Evolutionary conservation across 2,888 invertebrate species (phyloP).

Genomic region (Drosophila prostipennis): DNA sequence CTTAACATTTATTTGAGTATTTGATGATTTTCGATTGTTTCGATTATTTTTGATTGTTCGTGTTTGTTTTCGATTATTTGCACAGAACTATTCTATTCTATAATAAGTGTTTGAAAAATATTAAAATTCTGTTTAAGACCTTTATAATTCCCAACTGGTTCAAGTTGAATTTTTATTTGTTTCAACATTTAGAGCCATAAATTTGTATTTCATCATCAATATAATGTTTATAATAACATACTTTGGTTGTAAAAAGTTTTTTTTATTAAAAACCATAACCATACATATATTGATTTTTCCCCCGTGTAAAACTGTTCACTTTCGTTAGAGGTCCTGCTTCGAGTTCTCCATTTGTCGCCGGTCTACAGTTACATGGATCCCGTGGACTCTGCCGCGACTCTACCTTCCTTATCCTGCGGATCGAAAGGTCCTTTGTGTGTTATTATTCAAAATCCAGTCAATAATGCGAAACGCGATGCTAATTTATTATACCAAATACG

Average conservation of each 20-base stretch:
- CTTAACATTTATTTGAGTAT: too few relatives aligned
- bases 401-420: conserved; percentile 40
- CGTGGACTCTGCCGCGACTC: conserved; percentile 11
- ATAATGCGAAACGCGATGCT: conserved; percentile 77
- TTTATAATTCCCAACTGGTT: not conserved
- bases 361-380: conserved; percentile 36
- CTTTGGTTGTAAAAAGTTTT: too few relatives aligned
- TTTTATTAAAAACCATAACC: too few relatives aligned
- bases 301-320: conserved; percentile 15
- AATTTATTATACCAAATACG: conserved; percentile 69
- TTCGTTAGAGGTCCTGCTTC: conserved; percentile 26
- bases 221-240: too few relatives aligned
- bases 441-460: conserved; percentile 80
- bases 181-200: too few relatives aligned
- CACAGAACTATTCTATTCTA: too few relatives aligned
- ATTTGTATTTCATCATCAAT: too few relatives aligned
- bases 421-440: conserved; percentile 72
- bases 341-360: conserved; percentile 51
- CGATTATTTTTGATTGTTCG: too few relatives aligned
- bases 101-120: not conserved
- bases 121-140: not conserved
- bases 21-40: too few relatives aligned
- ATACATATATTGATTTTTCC: not conserved
- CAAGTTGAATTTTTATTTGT: too few relatives aligned
- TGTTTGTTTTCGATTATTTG: too few relatives aligned